These are phyloP conservation scores for Chrysolina oricalcia DNA, from an alignment of 2,888 invertebrate genomes.

Conservation along the genomic window DNA sequence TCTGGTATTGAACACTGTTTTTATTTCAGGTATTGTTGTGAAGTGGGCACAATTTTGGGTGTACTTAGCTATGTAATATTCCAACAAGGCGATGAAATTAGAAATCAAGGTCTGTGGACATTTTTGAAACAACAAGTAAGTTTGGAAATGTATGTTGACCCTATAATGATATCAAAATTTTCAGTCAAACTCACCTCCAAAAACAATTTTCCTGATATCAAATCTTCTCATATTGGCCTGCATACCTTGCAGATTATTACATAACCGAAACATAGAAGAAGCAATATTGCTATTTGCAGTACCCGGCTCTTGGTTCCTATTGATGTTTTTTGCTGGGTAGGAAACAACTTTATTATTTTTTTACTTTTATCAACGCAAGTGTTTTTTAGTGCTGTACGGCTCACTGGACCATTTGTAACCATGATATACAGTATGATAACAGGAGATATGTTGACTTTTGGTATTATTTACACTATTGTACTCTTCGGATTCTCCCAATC, in stretches of 20 bases:
- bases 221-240: constrained; percentile 92
- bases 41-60: constrained; percentile 88
- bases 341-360: not conserved
- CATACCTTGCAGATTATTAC: constrained; percentile 87
- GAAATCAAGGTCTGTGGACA: constrained; percentile 92
- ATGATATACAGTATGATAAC: constrained; percentile 99
- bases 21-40: constrained; percentile 80
- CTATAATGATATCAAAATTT: constrained; percentile 58
- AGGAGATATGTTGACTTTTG: constrained; percentile 98
- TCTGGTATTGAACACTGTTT: not conserved
- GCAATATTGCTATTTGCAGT: constrained; percentile 93
- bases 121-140: constrained; percentile 94
- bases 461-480: constrained; percentile 96
- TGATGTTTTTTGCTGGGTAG: constrained; percentile 99
- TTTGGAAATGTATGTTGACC: not conserved
- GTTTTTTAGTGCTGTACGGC: constrained; percentile 84
- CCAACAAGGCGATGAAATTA: constrained; percentile 95
- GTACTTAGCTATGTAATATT: constrained; percentile 91
- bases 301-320: constrained; percentile 96
- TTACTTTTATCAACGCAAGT: not conserved
- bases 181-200: constrained; percentile 94
- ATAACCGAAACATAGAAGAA: constrained; percentile 88
- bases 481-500: constrained; percentile 97
- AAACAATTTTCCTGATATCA: constrained; percentile 92
- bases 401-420: constrained; percentile 99